Evolutionary conservation across 1,140 invertebrate species (phyloP).

Genomic region (Hesperophylax magnus): DNA sequence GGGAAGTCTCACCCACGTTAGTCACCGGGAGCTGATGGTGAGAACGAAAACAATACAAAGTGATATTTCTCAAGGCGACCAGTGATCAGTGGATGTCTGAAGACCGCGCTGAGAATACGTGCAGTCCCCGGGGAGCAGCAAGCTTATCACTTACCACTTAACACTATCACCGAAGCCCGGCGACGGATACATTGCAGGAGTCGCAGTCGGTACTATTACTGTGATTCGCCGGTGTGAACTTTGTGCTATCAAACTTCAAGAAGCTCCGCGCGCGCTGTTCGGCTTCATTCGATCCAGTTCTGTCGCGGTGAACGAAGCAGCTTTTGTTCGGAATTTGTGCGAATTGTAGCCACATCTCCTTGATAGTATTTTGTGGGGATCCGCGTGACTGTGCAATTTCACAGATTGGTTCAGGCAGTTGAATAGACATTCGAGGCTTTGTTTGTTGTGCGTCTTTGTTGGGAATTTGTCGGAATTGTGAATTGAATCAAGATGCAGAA

Average conservation of each 20-base stretch:
- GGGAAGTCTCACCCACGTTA: slow-evolving; percentile 1
- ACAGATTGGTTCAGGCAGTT: too few species aligned
- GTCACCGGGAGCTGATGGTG: not conserved
- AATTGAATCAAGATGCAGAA: slow-evolving; percentile 45
- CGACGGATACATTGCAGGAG: not conserved
- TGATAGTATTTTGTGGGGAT: too few species aligned
- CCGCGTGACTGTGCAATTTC: too few species aligned
- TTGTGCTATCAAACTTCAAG: too few species aligned
- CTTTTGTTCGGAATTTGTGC: not conserved
- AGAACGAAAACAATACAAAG: slow-evolving; percentile 17
- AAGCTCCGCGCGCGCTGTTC: not conserved
- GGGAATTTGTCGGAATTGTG: not conserved
- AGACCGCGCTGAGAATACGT: not conserved
- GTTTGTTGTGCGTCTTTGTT: not conserved
- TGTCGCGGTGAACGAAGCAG: not conserved
- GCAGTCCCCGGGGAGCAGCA: not conserved
- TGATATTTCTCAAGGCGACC: slow-evolving; percentile 6
- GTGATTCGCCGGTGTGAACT: too few species aligned
- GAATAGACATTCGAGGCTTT: not conserved
- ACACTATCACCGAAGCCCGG: not conserved
- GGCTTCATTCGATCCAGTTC: slow-evolving; percentile 5
- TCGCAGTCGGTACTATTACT: not conserved
- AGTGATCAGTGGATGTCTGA: not conserved
- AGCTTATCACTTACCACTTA: not conserved
- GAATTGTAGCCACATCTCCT: too few species aligned